Base-by-base conservation (phyloP, 2,113 vertebrate genomes). In the Macaca fascicularis region DNA sequence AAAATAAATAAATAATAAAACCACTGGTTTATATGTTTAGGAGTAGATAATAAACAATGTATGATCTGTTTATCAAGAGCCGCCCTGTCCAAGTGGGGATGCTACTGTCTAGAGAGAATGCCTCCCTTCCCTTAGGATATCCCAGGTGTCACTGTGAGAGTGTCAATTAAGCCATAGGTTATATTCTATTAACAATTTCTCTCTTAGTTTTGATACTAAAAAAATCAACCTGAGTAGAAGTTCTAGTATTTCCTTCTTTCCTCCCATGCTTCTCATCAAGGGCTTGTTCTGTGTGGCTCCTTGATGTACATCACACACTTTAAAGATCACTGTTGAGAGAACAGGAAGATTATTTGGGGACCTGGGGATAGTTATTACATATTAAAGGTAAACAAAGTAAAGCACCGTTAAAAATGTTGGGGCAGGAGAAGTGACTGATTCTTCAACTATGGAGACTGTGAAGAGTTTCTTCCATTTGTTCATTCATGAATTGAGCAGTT, bases 381-480 rank as follows among this genome's bases (percentile, higher is more conserved):
- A 57, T 30, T 19, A 52, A 85, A 35, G 64, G 19, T 67, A 91
- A 94, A 43, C 55, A 61, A 30, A 76, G n/a, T 27, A 78, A 70
- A 59, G 6, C n/a, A 40, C 69, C 13, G 25, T 72, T 6, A 32
- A 78, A 61, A 70, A 27, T 19, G 35, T 72, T 35, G 17, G 27
- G 9, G 38, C 45, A 48, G 55, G 40, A 64, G 27, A 78, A 35
- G 4, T 35, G 48, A 90, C 25, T 16, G 40, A 43, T 84, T 57
- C 38, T 76, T 23, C 50, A 35, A 25, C 38, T 83, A 14, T 69
- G n/a, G 23, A 67, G 38, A 55, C 52, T 76, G 5, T 79, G 14
- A 93, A 82, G 61, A 45, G n/a, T 83, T 89, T 95, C 32, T 80
- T 92, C 76, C 9, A 64, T 69, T 86, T 89, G 61, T 93, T 67